Evolutionary conservation across 1,140 invertebrate species (phyloP).

Genomic region (Ceratitis capitata): DNA sequence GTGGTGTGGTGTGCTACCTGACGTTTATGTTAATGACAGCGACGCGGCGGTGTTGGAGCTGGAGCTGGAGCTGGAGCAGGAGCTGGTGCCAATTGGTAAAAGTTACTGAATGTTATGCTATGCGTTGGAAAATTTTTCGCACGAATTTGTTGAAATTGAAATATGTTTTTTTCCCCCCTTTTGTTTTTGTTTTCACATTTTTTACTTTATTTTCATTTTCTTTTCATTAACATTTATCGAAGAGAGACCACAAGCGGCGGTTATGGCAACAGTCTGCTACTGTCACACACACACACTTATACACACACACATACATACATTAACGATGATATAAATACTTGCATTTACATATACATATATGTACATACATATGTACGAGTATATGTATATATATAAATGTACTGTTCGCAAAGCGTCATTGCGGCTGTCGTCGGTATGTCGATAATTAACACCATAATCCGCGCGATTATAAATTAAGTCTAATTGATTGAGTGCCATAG

Average conservation of each 20-base stretch:
- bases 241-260: not conserved
- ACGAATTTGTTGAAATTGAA: not conserved
- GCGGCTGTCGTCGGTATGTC: constrained; percentile 28
- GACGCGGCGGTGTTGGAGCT: too few relatives aligned
- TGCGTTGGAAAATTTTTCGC: not conserved
- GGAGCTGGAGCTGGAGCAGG: too few relatives aligned
- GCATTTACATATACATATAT: too few relatives aligned
- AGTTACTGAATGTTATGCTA: not conserved
- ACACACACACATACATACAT: too few relatives aligned
- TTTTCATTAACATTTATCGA: not conserved
- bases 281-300: not conserved
- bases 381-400: not conserved
- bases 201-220: not conserved
- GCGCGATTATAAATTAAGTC: constrained; percentile 46
- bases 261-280: not conserved
- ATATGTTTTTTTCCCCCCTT: too few relatives aligned
- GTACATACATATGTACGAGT: too few relatives aligned
- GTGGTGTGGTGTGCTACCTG: not conserved
- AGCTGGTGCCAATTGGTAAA: not conserved
- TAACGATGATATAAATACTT: too few relatives aligned
- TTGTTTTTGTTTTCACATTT: not conserved
- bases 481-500: constrained; percentile 46
- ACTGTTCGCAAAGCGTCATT: not conserved
- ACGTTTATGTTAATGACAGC: not conserved
- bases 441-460: constrained; percentile 46